Percentiles rank a stretch among this genome's conserved stretches.
phyloP scores from a whole-genome alignment of 2,113 vertebrate species.

The Columba janthina region DNA sequence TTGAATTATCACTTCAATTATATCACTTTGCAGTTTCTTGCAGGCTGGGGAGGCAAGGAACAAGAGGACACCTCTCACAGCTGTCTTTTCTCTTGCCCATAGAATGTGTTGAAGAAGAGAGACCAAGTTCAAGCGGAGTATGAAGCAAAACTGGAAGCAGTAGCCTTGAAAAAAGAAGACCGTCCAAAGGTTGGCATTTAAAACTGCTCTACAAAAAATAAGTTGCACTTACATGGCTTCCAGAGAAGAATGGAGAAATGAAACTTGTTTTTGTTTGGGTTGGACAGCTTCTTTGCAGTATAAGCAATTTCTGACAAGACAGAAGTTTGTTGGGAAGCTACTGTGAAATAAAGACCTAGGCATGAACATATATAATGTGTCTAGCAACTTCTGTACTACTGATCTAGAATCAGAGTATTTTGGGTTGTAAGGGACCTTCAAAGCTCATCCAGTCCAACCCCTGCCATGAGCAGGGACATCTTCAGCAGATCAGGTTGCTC shows the following conservation, averaged over 20 bases:
- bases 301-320: background rate
- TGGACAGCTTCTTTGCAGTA: background rate
- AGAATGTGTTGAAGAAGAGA: constrained; percentile 95
- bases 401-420: background rate
- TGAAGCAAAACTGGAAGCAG: constrained; percentile 92
- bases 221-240: background rate
- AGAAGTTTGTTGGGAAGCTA: background rate
- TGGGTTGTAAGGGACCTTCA: no score
- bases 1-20: background rate
- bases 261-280: background rate
- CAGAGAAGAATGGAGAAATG: background rate
- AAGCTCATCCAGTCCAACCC: no score
- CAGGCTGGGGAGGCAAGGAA: background rate
- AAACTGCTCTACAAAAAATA: background rate
- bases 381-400: background rate
- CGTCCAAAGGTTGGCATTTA: constrained; percentile 83
- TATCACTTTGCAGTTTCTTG: background rate
- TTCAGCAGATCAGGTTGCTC: no score
- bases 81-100: constrained; percentile 18
- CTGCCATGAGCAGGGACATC: no score
- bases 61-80: background rate
- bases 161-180: constrained; percentile 89
- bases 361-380: background rate
- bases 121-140: constrained; percentile 97
- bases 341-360: background rate